These are phyloP conservation scores for Microcebus lehilahytsara DNA, from an alignment of 2,113 vertebrate genomes.

Conservation along the genomic window DNA sequence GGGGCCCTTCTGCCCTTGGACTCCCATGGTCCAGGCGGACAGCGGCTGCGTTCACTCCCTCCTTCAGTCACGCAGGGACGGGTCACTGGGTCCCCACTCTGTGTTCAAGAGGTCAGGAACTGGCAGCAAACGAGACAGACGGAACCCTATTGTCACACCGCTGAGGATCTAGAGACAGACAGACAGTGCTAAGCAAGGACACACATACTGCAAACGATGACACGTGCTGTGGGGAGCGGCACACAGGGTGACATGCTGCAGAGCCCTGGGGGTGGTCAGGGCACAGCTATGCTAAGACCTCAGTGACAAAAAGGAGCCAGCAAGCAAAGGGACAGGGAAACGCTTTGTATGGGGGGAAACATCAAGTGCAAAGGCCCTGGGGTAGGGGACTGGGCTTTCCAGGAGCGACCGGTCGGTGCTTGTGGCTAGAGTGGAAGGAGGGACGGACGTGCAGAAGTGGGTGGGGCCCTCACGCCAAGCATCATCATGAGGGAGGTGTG, in stretches of 20 bases:
- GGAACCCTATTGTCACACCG: neutral
- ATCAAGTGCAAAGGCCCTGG: neutral
- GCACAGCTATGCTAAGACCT: neutral
- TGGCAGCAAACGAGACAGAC: neutral
- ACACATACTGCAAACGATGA: too few relatives aligned
- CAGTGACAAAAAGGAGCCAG: neutral
- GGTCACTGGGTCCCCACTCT: too few relatives aligned
- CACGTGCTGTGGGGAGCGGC: neutral
- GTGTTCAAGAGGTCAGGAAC: neutral
- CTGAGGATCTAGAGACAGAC: neutral
- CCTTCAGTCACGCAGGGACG: neutral
- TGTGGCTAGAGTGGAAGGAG: neutral
- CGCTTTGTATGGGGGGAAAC: rapidly evolving
- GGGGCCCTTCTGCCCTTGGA: neutral
- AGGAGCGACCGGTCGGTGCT: neutral
- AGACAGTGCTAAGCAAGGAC: neutral
- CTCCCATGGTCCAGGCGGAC: neutral
- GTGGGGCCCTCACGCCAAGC: too few relatives aligned
- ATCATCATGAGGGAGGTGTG: rapidly evolving
- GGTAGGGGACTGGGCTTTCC: neutral
- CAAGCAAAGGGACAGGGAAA: neutral
- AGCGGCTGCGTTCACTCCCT: neutral
- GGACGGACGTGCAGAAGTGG: rapidly evolving
- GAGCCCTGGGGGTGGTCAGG: neutral
- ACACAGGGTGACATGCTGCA: rapidly evolving